A percentile compares a stretch with the other conserved stretches of the same genome.
Evolutionary conservation across 2,888 invertebrate species (phyloP).

Genomic region (Omphaloscelis lunosa): DNA sequence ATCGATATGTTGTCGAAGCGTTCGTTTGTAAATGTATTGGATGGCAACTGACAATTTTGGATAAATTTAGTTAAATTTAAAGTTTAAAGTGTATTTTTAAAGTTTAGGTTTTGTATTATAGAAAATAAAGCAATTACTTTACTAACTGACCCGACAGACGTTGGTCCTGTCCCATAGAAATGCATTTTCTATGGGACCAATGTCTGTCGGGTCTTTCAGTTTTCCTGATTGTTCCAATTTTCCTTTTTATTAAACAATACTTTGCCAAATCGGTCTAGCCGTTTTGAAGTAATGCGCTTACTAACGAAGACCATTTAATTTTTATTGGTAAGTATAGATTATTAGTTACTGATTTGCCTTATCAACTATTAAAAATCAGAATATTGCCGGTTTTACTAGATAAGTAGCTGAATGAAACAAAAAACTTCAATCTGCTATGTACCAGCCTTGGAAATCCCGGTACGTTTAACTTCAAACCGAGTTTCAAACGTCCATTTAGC

Average conservation of each 20-base stretch:
- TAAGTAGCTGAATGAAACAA: neutral
- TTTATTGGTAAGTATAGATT: neutral
- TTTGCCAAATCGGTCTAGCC: neutral
- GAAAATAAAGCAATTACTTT: neutral
- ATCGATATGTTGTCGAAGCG: neutral
- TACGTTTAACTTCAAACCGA: constrained; percentile 18
- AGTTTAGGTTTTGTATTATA: neutral
- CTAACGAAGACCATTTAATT: neutral
- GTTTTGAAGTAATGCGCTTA: neutral
- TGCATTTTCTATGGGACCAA: too few species aligned
- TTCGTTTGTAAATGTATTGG: constrained; percentile 10
- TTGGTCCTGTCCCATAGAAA: neutral
- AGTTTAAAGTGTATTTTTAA: too few species aligned
- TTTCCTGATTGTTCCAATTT: too few species aligned
- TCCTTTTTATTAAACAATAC: neutral
- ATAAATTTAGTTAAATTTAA: too few species aligned
- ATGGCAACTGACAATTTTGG: neutral
- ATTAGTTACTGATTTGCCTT: neutral
- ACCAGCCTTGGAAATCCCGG: constrained; percentile 20
- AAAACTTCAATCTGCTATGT: neutral
- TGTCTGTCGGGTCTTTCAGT: too few species aligned
- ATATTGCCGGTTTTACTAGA: constrained; percentile 1
- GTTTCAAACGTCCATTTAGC: constrained; percentile 30
- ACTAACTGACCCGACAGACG: neutral
- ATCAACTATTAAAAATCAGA: neutral